Conservation (phyloP, 2,888 invertebrate species). For the Neoscelio sp. region DNA sequence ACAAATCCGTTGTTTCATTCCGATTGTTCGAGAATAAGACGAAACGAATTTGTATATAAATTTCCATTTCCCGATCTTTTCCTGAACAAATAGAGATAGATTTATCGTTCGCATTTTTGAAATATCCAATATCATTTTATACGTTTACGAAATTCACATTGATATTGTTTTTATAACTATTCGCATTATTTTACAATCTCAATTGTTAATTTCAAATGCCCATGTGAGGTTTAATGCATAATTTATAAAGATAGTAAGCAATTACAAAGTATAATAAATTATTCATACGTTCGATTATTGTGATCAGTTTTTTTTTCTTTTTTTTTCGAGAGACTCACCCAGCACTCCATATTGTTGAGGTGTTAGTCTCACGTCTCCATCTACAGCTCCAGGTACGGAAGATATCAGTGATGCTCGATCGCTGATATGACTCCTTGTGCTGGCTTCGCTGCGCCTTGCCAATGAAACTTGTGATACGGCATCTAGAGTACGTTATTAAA, state of each 20-base stretch:
- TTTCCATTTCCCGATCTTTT: no score
- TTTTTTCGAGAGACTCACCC: constrained; percentile 86
- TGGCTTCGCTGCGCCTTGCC: constrained; percentile 74
- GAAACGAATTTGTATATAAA: not conserved
- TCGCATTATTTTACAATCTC: constrained; percentile 12
- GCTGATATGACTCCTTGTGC: constrained; percentile 80
- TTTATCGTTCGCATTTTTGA: no score
- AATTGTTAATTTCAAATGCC: constrained; percentile 29
- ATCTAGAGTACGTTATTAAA: constrained; percentile 73
- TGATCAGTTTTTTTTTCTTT: constrained; percentile 19
- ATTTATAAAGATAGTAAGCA: constrained; percentile 24
- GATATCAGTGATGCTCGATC: constrained; percentile 81
- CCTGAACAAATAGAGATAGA: no score
- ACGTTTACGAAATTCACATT: not conserved
- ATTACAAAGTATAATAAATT: constrained; percentile 24
- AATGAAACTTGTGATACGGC: constrained; percentile 81
- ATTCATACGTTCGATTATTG: constrained; percentile 28
- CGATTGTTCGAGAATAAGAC: constrained; percentile 1
- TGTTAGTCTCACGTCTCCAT: constrained; percentile 88
- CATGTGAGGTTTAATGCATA: constrained; percentile 10
- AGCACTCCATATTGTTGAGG: constrained; percentile 95
- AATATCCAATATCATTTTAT: no score
- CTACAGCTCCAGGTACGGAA: constrained; percentile 82
- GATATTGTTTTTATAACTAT: no score
- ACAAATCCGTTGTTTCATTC: constrained; percentile 13